Evolutionary conservation across 1,140 invertebrate genomes (phyloP).

Genomic region (Trypoxylus dichotomus): DNA sequence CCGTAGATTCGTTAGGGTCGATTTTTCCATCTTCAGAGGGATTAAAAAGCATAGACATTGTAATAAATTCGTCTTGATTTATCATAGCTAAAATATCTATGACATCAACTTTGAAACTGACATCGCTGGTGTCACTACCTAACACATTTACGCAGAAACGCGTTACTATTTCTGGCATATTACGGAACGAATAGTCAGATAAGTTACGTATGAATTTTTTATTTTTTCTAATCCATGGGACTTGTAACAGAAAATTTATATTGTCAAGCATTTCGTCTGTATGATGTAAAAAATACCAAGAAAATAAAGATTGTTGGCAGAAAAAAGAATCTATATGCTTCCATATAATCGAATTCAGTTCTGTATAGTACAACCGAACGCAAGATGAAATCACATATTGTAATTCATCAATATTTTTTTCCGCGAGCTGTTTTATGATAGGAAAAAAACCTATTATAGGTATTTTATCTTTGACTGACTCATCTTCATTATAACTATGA

Average conservation of each 20-base stretch:
- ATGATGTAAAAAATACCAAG: not conserved
- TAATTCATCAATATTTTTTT: not conserved
- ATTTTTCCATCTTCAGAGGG: constrained; percentile 10
- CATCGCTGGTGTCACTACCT: not conserved
- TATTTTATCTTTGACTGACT: not conserved
- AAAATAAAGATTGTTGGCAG: not conserved
- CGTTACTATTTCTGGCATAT: not conserved
- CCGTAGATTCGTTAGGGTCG: not conserved
- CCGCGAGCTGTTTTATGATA: not conserved
- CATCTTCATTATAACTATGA: not conserved
- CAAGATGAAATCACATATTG: not conserved
- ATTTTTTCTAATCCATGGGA: not conserved
- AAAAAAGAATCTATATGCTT: not conserved
- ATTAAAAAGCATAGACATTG: not conserved
- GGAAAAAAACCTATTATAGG: not conserved
- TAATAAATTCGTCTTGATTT: not conserved
- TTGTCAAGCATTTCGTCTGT: not conserved
- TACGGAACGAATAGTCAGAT: not conserved
- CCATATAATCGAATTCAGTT: not conserved
- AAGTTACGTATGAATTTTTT: not conserved
- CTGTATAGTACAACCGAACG: not conserved
- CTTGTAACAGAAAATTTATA: not conserved
- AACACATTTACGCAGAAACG: not conserved
- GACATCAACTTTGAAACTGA: not conserved
- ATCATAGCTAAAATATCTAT: not conserved